Evolutionary conservation across 1,140 invertebrate genomes (phyloP).

Genomic region (Grapholita molesta): DNA sequence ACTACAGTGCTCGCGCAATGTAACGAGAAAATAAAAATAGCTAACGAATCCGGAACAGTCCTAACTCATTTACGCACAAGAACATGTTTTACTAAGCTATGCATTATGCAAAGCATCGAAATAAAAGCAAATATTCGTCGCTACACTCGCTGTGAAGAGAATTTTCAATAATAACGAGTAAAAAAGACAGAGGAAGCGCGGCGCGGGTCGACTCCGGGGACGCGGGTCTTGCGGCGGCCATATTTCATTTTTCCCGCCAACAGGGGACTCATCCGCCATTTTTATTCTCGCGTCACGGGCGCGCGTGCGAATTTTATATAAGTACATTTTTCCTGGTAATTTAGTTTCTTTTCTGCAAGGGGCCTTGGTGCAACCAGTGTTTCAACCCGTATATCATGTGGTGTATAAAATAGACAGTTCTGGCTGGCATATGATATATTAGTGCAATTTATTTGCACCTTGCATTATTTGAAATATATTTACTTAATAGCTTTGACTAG

Average conservation of each 20-base stretch:
- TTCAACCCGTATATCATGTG: neutral
- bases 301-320: slow-evolving; percentile 26
- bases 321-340: slow-evolving; percentile 21
- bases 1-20: neutral
- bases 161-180: slow-evolving; percentile 18
- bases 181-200: slow-evolving; percentile 5
- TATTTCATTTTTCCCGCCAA: slow-evolving; percentile 50
- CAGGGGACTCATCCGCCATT: slow-evolving; percentile 42
- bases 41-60: neutral
- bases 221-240: slow-evolving; percentile 37
- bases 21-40: neutral
- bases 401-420: slow-evolving; percentile 9
- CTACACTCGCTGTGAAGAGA: neutral
- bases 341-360: slow-evolving; percentile 13
- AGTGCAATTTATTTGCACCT: slow-evolving; percentile 4
- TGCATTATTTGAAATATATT: too few species aligned
- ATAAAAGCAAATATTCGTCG: slow-evolving; percentile 18
- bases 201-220: slow-evolving; percentile 23
- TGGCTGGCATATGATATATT: slow-evolving; percentile 1
- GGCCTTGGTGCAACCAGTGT: slow-evolving; percentile 8
- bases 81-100: slow-evolving; percentile 10
- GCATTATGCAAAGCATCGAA: slow-evolving; percentile 16
- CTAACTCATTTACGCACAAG: slow-evolving; percentile 9
- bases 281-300: slow-evolving; percentile 37
- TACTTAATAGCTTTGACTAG: too few species aligned